These are phyloP conservation scores for Semnornis frantzii DNA, from an alignment of 2,113 vertebrate genomes.

Conservation along the genomic window DNA sequence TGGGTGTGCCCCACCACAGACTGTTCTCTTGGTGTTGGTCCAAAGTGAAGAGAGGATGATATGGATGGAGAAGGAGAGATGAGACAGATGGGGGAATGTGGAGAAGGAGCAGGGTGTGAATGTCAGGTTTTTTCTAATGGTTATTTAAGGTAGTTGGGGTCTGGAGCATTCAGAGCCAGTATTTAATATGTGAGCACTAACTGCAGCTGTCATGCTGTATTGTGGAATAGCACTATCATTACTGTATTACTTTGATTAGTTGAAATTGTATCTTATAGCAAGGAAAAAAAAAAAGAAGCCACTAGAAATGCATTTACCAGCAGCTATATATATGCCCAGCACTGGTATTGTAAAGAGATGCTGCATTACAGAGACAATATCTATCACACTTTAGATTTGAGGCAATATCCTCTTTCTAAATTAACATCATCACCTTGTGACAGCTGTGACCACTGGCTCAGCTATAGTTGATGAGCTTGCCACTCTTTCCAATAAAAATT, in stretches of 20 bases:
- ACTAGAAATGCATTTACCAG: neutral
- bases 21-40: neutral
- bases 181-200: slow-evolving; percentile 13
- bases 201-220: slow-evolving; percentile 29
- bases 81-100: neutral
- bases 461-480: slow-evolving; percentile 13
- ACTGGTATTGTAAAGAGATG: neutral
- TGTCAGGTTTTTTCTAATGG: neutral
- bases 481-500: slow-evolving; percentile 34
- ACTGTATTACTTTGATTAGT: slow-evolving; percentile 53
- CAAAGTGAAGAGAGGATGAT: neutral
- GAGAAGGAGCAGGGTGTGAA: neutral
- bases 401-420: slow-evolving; percentile 51
- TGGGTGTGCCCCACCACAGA: no score
- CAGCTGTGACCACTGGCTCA: slow-evolving; percentile 16
- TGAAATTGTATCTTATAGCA: slow-evolving; percentile 24
- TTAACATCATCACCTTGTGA: slow-evolving; percentile 45
- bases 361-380: slow-evolving; percentile 12
- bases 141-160: neutral
- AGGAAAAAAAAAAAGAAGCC: neutral
- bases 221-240: neutral
- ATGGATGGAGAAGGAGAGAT: neutral
- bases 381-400: slow-evolving; percentile 40
- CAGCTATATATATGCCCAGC: neutral
- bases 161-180: neutral